These are phyloP conservation scores for Eutrigla gurnardus DNA, from an alignment of 2,797 vertebrate species.

Conservation along the genomic window DNA sequence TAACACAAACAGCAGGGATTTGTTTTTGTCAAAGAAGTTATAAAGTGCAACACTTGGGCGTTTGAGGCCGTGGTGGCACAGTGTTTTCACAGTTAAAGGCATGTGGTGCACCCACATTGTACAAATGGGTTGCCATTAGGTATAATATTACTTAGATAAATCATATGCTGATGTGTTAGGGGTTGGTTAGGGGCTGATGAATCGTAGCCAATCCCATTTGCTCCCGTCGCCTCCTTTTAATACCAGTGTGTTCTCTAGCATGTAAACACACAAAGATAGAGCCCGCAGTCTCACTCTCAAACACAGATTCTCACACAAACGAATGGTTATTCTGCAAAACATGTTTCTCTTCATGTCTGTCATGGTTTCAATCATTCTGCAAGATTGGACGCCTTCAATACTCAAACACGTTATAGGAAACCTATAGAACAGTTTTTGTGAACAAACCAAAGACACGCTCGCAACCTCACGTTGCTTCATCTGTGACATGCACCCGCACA, in stretches of 20 bases:
- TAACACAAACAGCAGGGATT: not conserved
- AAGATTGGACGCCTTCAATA: not conserved
- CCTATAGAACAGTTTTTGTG: not conserved
- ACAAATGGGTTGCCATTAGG: not conserved
- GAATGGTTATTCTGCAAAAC: not conserved
- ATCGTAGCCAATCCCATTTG: not conserved
- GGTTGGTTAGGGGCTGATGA: not conserved
- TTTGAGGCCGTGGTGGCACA: not conserved
- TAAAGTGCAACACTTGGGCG: not conserved
- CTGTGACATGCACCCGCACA: no score
- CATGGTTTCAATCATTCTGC: not conserved
- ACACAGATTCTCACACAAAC: not conserved
- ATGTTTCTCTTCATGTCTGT: not conserved
- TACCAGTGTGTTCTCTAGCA: not conserved
- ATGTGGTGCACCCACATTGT: not conserved
- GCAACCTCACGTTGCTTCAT: not conserved
- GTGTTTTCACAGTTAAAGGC: not conserved
- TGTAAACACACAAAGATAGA: not conserved
- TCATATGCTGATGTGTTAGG: slow-evolving; percentile 2
- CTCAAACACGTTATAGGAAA: not conserved
- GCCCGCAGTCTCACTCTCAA: not conserved
- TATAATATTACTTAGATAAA: not conserved
- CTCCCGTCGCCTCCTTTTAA: not conserved
- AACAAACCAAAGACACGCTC: not conserved
- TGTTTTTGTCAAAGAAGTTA: not conserved